Percentiles rank a stretch among this genome's conserved stretches.
These are phyloP conservation scores for Campoplex nolae DNA, from an alignment of 2,888 invertebrate species.

Conservation along the genomic window DNA sequence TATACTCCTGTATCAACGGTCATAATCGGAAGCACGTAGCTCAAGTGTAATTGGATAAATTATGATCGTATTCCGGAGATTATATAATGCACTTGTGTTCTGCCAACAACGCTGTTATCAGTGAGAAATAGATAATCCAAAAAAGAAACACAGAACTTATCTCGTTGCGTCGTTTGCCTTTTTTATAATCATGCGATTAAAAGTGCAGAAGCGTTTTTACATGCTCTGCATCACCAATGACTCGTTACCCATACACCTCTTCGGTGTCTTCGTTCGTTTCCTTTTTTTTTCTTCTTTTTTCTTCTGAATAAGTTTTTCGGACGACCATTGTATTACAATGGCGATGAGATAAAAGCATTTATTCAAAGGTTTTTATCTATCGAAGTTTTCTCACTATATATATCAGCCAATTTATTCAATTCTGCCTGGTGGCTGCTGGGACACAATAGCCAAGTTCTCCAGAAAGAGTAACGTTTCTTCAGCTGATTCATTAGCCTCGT, in stretches of 20 bases:
- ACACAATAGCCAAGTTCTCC: conserved; percentile 3
- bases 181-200: conserved; percentile 50
- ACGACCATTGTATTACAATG: neutral
- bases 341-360: neutral
- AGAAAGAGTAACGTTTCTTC: conserved; percentile 25
- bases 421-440: conserved; percentile 26
- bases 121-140: conserved; percentile 1
- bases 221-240: conserved; percentile 46
- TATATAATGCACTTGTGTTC: neutral
- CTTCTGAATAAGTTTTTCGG: neutral
- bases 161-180: conserved; percentile 16
- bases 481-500: neutral
- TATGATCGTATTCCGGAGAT: neutral
- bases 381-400: neutral
- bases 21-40: conserved; percentile 17
- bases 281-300: neutral
- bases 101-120: conserved; percentile 9
- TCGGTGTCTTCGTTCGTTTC: neutral
- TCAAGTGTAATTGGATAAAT: conserved; percentile 9
- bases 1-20: conserved; percentile 21
- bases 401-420: conserved; percentile 26
- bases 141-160: neutral
- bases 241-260: neutral
- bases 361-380: neutral
- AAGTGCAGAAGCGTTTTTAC: conserved; percentile 51